Conservation (phyloP, 2,113 vertebrate species). For the Cyprinodon brontotheroides region DNA sequence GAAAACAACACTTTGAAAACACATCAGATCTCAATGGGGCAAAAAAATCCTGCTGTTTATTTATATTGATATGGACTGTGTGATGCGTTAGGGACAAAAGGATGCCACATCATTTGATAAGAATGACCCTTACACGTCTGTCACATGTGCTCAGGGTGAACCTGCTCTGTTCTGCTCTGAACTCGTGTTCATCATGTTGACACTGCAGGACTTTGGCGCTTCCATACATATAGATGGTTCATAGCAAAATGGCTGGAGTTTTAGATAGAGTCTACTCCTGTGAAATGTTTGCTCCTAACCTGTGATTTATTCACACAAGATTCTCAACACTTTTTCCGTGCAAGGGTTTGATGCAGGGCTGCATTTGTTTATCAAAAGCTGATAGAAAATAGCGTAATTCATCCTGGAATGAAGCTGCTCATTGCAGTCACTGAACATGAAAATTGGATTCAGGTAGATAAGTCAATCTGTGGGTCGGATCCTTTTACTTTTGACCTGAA, state of each 20-base stretch:
- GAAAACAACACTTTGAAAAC: too few relatives aligned
- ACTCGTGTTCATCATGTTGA: not conserved
- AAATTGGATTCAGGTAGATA: constrained; percentile 84
- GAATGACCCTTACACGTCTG: too few relatives aligned
- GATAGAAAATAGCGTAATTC: constrained; percentile 79
- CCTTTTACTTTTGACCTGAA: constrained; percentile 76
- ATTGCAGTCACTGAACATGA: constrained; percentile 81
- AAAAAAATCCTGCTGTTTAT: too few relatives aligned
- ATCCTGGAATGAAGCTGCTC: constrained; percentile 76
- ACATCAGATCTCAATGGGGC: too few relatives aligned
- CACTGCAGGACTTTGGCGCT: constrained; percentile 26
- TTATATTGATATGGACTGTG: too few relatives aligned
- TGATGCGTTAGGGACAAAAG: too few relatives aligned
- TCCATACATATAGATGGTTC: constrained; percentile 13
- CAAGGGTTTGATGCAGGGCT: constrained; percentile 57
- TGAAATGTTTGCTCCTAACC: constrained; percentile 46
- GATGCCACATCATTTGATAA: too few relatives aligned
- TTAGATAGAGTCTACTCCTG: constrained; percentile 39
- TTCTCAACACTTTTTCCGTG: constrained; percentile 57
- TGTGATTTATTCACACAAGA: constrained; percentile 71
- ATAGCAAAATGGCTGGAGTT: constrained; percentile 37
- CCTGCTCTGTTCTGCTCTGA: too few relatives aligned
- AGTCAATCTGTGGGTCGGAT: constrained; percentile 78
- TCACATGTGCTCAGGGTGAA: too few relatives aligned
- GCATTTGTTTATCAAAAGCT: constrained; percentile 80